These are phyloP conservation scores for Seira ritae DNA, from an alignment of 2,888 invertebrate genomes.

Conservation along the genomic window DNA sequence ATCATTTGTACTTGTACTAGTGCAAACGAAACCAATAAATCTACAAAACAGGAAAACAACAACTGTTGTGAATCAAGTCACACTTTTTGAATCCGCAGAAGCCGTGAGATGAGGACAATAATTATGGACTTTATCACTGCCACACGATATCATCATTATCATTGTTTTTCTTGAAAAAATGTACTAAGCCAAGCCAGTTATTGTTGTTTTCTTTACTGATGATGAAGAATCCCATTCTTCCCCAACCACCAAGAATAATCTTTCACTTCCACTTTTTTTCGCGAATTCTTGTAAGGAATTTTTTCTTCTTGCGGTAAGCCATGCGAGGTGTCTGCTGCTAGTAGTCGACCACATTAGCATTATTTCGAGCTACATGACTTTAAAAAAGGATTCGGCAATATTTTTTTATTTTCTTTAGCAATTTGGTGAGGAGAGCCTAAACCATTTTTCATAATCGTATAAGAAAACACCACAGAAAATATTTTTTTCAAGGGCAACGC, in stretches of 20 bases:
- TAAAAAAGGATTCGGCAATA: not conserved
- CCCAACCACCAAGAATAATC: not conserved
- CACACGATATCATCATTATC: not conserved
- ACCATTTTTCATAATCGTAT: not conserved
- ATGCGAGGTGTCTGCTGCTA: not conserved
- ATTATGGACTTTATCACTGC: not conserved
- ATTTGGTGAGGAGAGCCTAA: not conserved
- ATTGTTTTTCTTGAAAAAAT: no score
- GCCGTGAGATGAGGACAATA: not conserved
- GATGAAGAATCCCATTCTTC: not conserved
- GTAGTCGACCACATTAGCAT: not conserved
- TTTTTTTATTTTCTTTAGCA: not conserved
- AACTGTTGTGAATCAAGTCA: slow-evolving; percentile 46
- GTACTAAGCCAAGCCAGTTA: not conserved
- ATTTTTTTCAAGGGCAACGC: not conserved
- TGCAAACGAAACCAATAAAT: not conserved
- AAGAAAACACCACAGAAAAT: not conserved
- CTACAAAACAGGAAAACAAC: not conserved
- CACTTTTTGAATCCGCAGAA: slow-evolving; percentile 22
- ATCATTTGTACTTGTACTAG: no score
- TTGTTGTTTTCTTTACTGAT: no score
- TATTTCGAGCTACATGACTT: not conserved
- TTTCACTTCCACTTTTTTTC: not conserved
- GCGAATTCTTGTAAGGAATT: not conserved
- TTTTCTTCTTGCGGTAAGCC: not conserved